phyloP scores from a whole-genome alignment of 2,888 invertebrate species.

The Tanytarsus gracilentus region DNA sequence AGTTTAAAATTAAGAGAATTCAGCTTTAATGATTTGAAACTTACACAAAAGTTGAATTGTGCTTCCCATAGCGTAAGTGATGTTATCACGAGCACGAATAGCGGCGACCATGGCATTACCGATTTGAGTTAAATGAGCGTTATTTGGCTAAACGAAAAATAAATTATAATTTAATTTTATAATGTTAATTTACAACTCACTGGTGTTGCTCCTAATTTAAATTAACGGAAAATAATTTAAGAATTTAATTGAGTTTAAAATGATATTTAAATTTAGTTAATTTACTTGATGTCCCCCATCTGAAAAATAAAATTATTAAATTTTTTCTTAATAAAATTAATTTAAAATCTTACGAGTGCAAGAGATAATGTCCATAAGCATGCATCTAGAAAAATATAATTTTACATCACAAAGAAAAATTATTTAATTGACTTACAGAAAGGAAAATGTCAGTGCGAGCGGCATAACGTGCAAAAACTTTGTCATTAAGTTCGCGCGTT shows the following conservation, averaged over 20 bases:
- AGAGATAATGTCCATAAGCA: constrained; percentile 53
- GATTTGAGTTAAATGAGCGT: not conserved
- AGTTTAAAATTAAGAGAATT: not conserved
- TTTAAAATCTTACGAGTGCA: constrained; percentile 53
- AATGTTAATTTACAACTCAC: too few relatives aligned
- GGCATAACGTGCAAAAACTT: constrained; percentile 43
- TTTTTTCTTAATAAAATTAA: too few relatives aligned
- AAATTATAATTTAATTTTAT: too few relatives aligned
- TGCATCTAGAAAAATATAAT: constrained; percentile 42
- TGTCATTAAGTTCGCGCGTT: constrained; percentile 43
- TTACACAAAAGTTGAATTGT: constrained; percentile 47
- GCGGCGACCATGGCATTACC: constrained; percentile 38
- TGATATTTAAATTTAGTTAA: not conserved
- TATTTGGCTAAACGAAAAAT: not conserved
- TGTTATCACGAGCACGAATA: constrained; percentile 45
- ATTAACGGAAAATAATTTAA: too few relatives aligned
- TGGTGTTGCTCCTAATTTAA: too few relatives aligned
- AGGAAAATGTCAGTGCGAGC: constrained; percentile 46
- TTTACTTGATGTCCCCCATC: constrained; percentile 37
- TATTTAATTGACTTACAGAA: constrained; percentile 37
- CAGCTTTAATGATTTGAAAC: constrained; percentile 41
- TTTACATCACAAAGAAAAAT: not conserved
- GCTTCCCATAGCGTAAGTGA: constrained; percentile 47
- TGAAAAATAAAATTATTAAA: constrained; percentile 39
- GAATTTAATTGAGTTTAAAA: not conserved